Evolutionary conservation across 1,140 invertebrate genomes (phyloP), one percentile per base, ranked within the genome.

Genomic region (Nomia melanderi): DNA sequence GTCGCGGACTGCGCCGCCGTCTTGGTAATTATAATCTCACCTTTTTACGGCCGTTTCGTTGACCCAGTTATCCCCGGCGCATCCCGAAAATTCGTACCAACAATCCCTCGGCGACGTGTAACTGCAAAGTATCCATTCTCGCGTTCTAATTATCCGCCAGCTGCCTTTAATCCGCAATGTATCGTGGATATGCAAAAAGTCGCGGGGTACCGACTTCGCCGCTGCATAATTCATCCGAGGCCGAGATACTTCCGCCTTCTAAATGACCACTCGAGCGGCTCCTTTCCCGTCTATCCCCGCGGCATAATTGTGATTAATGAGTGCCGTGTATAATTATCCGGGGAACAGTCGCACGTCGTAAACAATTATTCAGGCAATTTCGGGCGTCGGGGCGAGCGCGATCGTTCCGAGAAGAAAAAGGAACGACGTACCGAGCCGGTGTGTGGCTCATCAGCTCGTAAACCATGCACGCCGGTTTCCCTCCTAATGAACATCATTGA

Each of bases 401-500:
- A 17, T 14, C 8, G 20, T 39, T 73, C 20, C 53, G 47, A 65
- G 23, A 23, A 7, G 33, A 60, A 11, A 25, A 50, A 33, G 8
- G 8, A 17, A 50, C 7, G 41, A 47, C 7, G 39, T 17, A 29
- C 14, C 41, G 41, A 44, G 41, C n/a, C n/a, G n/a, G n/a, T n/a
- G n/a, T n/a, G n/a, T n/a, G 11, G 53, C n/a, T 57, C 63, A 29
- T 76, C 73, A 36, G 54, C 64, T 71, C 56, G 74, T 77, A 77
- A 77, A 77, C 31, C 74, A 25, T 36, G 64, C 56, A 44, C n/a
- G 33, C 25, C 29, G 56, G 73, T 67, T 75, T 59, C 73, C 63
- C 63, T 75, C 67, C 64, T 75, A 75, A 75, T 67, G 73, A 75
- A 75, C 73, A 67, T 47, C 73, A 29, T 76, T 39, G 73, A 20